These are phyloP conservation scores for Leptopilina clavipes DNA, from an alignment of 1,140 invertebrate species.

Conservation along the genomic window DNA sequence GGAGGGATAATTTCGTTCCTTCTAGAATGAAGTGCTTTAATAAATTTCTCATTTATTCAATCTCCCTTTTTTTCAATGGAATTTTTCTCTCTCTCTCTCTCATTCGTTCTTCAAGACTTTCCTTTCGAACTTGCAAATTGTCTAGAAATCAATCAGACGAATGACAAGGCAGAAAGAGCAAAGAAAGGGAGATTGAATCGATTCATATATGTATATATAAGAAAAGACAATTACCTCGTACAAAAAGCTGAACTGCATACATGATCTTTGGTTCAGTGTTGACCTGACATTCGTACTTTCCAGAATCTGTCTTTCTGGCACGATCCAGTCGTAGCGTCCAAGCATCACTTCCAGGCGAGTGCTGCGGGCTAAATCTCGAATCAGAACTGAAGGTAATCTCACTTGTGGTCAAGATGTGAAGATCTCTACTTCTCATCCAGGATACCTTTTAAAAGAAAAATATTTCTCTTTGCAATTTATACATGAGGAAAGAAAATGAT, in stretches of 20 bases:
- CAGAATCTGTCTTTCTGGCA: conserved; percentile 80
- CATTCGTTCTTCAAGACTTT: not conserved
- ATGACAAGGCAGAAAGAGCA: conserved; percentile 13
- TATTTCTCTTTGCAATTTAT: not conserved
- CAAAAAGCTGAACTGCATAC: conserved; percentile 79
- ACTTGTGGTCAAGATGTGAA: conserved; percentile 84
- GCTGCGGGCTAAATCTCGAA: conserved; percentile 78
- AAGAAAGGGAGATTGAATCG: not conserved
- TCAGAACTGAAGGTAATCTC: conserved; percentile 83
- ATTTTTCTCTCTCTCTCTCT: not conserved
- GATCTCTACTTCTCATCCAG: conserved; percentile 84
- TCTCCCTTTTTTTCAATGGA: not conserved
- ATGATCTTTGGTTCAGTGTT: conserved; percentile 88
- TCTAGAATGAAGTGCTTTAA: not conserved
- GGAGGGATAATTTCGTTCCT: not conserved
- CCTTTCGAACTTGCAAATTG: not conserved
- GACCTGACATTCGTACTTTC: conserved; percentile 86
- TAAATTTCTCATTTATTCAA: not conserved
- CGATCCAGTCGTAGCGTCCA: conserved; percentile 83
- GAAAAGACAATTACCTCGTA: conserved; percentile 76
- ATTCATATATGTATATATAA: not conserved
- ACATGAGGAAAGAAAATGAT: not conserved
- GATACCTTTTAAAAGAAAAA: conserved; percentile 79
- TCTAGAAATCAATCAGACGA: conserved; percentile 17
- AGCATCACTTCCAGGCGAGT: conserved; percentile 75